phyloP scores from a whole-genome alignment of 2,797 vertebrate genomes.

The Dendrocincla fuliginosa region DNA sequence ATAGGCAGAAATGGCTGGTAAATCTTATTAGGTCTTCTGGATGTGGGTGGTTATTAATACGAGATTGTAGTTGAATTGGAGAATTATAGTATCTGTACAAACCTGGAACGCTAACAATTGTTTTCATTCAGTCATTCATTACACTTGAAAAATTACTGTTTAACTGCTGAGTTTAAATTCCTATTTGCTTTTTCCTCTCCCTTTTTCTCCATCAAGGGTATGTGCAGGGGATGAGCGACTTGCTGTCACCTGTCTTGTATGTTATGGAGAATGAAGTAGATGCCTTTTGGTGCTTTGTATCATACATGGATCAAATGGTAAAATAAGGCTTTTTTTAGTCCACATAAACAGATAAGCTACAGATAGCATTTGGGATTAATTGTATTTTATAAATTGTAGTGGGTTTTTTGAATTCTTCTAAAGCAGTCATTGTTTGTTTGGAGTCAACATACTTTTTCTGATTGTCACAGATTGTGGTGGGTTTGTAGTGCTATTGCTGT shows the following conservation, averaged over 20 bases:
- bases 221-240: conserved; percentile 96
- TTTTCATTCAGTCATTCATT: background rate
- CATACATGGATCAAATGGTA: conserved; percentile 97
- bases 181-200: background rate
- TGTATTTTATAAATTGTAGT: background rate
- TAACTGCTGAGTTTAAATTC: background rate
- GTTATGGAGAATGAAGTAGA: conserved; percentile 97
- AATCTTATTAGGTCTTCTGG: background rate
- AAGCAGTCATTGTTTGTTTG: background rate
- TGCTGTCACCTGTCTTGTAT: conserved; percentile 92
- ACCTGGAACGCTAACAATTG: background rate
- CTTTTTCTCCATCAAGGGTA: conserved; percentile 81
- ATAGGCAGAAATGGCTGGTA: background rate
- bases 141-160: background rate
- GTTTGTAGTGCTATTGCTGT: background rate
- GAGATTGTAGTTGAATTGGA: background rate
- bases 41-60: background rate
- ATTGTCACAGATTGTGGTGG: background rate
- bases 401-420: background rate
- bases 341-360: background rate
- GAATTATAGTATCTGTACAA: background rate
- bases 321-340: conserved; percentile 13
- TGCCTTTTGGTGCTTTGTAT: conserved; percentile 96
- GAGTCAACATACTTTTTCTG: background rate
- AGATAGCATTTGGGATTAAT: background rate